Evolutionary conservation across 92 coral and sea anemone species (phyloP).

Genomic region (Diadumene lineata): DNA sequence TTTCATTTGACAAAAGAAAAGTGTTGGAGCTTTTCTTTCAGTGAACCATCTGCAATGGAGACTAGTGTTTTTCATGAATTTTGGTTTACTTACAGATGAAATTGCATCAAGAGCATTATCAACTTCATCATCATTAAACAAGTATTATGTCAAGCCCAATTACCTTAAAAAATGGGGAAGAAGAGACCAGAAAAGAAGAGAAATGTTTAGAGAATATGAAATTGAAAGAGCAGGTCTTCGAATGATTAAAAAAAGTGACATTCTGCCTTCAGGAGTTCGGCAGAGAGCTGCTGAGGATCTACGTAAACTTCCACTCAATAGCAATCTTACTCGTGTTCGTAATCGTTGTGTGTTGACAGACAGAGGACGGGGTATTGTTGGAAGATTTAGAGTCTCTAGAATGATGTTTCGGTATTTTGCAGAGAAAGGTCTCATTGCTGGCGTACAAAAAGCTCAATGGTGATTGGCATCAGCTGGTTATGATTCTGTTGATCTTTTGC

Average conservation of each 20-base stretch:
- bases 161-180: slow-evolving; percentile 97
- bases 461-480: slow-evolving; percentile 29
- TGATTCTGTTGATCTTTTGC: too few relatives aligned
- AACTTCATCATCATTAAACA: slow-evolving; percentile 62
- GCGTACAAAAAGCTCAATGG: slow-evolving; percentile 94
- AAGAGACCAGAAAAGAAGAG: slow-evolving; percentile 89
- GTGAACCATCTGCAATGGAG: too few relatives aligned
- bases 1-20: too few relatives aligned
- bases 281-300: slow-evolving; percentile 89
- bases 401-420: slow-evolving; percentile 97
- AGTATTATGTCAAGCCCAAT: slow-evolving; percentile 89
- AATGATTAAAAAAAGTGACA: slow-evolving; percentile 90
- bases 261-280: slow-evolving; percentile 84
- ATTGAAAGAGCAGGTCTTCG: slow-evolving; percentile 80
- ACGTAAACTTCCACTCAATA: slow-evolving; percentile 78
- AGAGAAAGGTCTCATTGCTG: slow-evolving; percentile 86
- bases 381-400: slow-evolving; percentile 86
- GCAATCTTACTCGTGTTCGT: slow-evolving; percentile 72
- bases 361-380: slow-evolving; percentile 93
- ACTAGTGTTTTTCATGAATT: too few relatives aligned
- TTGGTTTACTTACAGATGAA: slow-evolving; percentile 10
- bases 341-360: slow-evolving; percentile 97
- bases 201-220: slow-evolving; percentile 80
- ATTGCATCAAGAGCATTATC: slow-evolving; percentile 46
- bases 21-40: too few relatives aligned